These are phyloP conservation scores for Caenorhabditis japonica DNA, from an alignment of 2,888 invertebrate species.

Conservation along the genomic window DNA sequence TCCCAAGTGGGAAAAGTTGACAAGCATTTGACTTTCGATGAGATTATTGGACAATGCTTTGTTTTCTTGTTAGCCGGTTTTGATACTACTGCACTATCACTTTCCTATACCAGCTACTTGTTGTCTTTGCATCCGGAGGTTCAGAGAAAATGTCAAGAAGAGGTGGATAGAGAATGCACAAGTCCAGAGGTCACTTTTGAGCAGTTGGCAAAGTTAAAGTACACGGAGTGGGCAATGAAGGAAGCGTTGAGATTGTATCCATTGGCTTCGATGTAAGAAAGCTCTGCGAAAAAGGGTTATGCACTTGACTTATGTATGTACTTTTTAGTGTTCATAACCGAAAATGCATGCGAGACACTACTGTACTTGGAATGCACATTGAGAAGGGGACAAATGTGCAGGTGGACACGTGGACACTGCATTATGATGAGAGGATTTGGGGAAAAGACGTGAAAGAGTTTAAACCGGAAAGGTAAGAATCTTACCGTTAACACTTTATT, in stretches of 20 bases:
- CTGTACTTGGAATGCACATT: slow-evolving; percentile 62
- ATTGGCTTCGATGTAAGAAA: slow-evolving; percentile 51
- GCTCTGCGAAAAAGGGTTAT: slow-evolving; percentile 6
- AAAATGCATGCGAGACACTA: slow-evolving; percentile 54
- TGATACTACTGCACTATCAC: slow-evolving; percentile 80
- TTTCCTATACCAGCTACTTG: slow-evolving; percentile 79
- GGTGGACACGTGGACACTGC: slow-evolving; percentile 48
- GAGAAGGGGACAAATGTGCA: slow-evolving; percentile 50
- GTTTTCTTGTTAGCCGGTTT: slow-evolving; percentile 80
- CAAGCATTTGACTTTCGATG: slow-evolving; percentile 53
- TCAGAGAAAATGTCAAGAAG: slow-evolving; percentile 51
- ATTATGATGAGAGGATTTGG: slow-evolving; percentile 35
- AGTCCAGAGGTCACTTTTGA: slow-evolving; percentile 50
- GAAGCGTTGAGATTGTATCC: slow-evolving; percentile 61
- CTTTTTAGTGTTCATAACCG: slow-evolving; percentile 37
- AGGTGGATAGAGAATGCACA: slow-evolving; percentile 49
- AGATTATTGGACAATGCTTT: slow-evolving; percentile 78
- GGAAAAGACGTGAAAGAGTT: slow-evolving; percentile 62
- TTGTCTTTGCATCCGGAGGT: slow-evolving; percentile 78
- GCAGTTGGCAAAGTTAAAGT: slow-evolving; percentile 53
- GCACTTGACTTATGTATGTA: slow-evolving; percentile 1
- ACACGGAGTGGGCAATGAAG: slow-evolving; percentile 59
- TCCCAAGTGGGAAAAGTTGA: background rate
- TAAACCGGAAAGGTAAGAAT: slow-evolving; percentile 50
- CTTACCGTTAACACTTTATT: background rate